phyloP scores from a whole-genome alignment of 2,113 vertebrate species.

The Numenius arquata region DNA sequence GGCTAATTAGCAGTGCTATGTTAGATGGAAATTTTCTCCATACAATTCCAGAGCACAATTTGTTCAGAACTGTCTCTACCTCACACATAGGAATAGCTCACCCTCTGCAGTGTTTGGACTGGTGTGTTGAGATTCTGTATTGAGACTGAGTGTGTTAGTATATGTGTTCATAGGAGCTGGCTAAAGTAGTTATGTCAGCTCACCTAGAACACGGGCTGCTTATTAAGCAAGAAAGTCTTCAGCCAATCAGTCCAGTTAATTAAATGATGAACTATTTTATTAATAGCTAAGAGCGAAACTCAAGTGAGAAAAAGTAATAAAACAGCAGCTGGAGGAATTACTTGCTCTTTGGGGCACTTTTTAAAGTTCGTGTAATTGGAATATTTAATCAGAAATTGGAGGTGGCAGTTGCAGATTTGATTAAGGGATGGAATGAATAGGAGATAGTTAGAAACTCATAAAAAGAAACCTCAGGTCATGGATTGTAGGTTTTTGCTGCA shows the following conservation, averaged over 20 bases:
- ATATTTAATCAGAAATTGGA: slow-evolving; percentile 23
- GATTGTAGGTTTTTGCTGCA: neutral
- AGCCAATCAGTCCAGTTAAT: neutral
- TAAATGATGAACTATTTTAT: slow-evolving; percentile 12
- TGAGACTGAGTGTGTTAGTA: neutral
- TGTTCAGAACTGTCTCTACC: neutral
- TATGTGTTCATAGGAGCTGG: neutral
- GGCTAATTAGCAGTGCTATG: neutral
- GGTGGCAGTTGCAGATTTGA: slow-evolving; percentile 16
- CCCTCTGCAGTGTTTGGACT: neutral
- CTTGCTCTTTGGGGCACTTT: neutral
- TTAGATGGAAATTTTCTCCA: neutral
- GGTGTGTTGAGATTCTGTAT: neutral
- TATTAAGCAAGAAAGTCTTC: neutral
- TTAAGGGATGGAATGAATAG: neutral
- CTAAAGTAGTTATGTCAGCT: neutral
- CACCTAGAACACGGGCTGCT: neutral
- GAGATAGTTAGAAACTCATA: neutral
- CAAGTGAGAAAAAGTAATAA: slow-evolving; percentile 3
- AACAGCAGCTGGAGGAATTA: neutral
- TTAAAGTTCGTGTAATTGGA: neutral
- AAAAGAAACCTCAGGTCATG: neutral
- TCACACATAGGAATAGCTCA: neutral
- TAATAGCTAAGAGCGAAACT: neutral
- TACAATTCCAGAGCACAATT: neutral